Conservation (phyloP, 2,797 vertebrate species). For the Malurus splendens region DNA sequence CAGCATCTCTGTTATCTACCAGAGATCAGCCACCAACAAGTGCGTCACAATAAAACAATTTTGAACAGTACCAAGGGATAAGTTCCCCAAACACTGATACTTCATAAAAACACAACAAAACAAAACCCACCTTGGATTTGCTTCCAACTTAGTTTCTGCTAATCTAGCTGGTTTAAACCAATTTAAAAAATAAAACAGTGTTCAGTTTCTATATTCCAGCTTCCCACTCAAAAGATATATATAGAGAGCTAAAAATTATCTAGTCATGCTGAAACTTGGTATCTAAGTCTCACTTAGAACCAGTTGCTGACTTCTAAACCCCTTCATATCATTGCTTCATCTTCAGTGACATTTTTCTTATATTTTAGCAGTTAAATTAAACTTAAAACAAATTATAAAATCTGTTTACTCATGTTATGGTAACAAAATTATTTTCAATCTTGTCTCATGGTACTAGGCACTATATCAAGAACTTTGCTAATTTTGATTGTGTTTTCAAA, state of each 20-base stretch:
- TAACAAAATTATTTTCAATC: neutral
- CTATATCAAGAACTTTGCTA: neutral
- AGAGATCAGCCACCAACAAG: neutral
- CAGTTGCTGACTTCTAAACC: conserved; percentile 35
- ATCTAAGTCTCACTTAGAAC: conserved; percentile 50
- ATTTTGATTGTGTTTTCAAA: neutral
- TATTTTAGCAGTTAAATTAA: neutral
- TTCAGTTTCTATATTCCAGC: conserved; percentile 49
- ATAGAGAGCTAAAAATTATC: conserved; percentile 63
- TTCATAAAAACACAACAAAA: conserved; percentile 12
- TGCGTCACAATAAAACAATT: conserved; percentile 34
- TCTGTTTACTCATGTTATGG: neutral
- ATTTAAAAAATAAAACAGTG: conserved; percentile 38
- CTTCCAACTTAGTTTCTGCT: conserved; percentile 26
- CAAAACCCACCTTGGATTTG: neutral
- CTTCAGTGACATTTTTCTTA: neutral
- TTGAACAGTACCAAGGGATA: neutral
- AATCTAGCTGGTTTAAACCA: neutral
- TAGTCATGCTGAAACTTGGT: conserved; percentile 42
- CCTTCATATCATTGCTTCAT: conserved; percentile 24
- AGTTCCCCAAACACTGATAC: neutral
- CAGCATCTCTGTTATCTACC: conserved; percentile 17
- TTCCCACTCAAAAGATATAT: conserved; percentile 66
- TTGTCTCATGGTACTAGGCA: neutral
- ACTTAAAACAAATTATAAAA: neutral